phyloP scores from a whole-genome alignment of 2,113 vertebrate genomes.

The Proterorhinus semilunaris region DNA sequence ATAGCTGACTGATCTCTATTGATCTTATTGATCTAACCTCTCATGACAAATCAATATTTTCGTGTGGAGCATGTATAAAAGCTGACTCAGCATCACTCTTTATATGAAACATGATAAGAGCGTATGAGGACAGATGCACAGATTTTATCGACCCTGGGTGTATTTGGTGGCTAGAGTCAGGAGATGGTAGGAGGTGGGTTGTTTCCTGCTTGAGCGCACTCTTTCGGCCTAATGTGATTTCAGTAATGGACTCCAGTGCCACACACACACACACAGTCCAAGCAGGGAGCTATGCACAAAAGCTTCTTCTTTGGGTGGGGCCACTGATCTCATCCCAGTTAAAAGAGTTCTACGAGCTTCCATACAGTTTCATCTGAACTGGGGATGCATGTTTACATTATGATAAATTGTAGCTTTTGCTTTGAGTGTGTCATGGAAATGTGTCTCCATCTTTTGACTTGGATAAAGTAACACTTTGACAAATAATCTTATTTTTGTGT shows the following conservation, averaged over 20 bases:
- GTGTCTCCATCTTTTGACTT: not conserved
- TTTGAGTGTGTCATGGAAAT: not conserved
- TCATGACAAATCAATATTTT: not conserved
- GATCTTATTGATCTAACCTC: not conserved
- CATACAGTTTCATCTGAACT: not conserved
- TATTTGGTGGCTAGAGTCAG: slow-evolving; percentile 38
- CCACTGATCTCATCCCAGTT: slow-evolving; percentile 26
- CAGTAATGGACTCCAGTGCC: slow-evolving; percentile 68
- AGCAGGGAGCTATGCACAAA: slow-evolving; percentile 17
- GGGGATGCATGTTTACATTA: not conserved
- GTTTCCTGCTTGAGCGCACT: slow-evolving; percentile 61
- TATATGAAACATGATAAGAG: not conserved
- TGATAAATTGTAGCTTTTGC: not conserved
- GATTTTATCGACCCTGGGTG: not conserved
- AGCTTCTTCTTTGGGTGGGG: slow-evolving; percentile 50
- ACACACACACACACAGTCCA: slow-evolving; percentile 18
- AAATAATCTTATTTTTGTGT: not conserved
- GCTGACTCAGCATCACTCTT: not conserved
- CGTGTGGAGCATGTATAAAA: not conserved
- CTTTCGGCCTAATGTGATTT: slow-evolving; percentile 67
- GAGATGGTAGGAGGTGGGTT: slow-evolving; percentile 44
- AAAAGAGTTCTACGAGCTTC: slow-evolving; percentile 3
- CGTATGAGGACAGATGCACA: not conserved
- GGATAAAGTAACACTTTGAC: not conserved
- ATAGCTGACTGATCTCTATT: not conserved